Evolutionary conservation across 2,113 vertebrate species (phyloP).

Genomic region (Onychorhynchus coronatus): DNA sequence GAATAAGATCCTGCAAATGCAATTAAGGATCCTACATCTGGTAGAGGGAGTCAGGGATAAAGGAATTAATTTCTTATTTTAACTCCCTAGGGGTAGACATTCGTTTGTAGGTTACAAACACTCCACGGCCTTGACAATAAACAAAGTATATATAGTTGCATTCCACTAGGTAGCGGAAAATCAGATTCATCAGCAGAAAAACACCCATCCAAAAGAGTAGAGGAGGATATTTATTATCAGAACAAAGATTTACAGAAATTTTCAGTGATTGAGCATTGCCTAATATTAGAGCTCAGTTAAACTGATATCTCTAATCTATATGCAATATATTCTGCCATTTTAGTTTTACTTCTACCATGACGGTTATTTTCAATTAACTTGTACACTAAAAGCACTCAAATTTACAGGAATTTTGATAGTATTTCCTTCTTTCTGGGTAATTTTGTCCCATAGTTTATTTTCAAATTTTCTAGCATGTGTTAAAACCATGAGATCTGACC

Average conservation of each 20-base stretch:
- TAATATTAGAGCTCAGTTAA: not conserved
- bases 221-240: not conserved
- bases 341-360: not conserved
- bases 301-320: not conserved
- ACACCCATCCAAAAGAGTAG: not conserved
- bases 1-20: constrained; percentile 6
- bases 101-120: constrained; percentile 51
- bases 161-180: constrained; percentile 23
- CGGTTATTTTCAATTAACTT: not conserved
- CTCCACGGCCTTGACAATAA: constrained; percentile 23
- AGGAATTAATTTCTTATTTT: constrained; percentile 67
- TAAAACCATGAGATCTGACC: not conserved
- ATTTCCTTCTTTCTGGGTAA: not conserved
- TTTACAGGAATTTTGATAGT: not conserved
- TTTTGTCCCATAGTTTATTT: not conserved
- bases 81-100: constrained; percentile 6
- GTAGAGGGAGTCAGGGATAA: constrained; percentile 6
- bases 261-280: not conserved
- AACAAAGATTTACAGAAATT: not conserved
- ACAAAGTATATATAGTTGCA: constrained; percentile 5
- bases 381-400: not conserved
- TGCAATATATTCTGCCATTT: not conserved
- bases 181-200: constrained; percentile 52
- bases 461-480: not conserved
- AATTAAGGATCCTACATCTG: constrained; percentile 41